Evolutionary conservation across 1,140 invertebrate species (phyloP), one percentile per base, ranked within the genome.

Genomic region (Trichonephila inaurata): DNA sequence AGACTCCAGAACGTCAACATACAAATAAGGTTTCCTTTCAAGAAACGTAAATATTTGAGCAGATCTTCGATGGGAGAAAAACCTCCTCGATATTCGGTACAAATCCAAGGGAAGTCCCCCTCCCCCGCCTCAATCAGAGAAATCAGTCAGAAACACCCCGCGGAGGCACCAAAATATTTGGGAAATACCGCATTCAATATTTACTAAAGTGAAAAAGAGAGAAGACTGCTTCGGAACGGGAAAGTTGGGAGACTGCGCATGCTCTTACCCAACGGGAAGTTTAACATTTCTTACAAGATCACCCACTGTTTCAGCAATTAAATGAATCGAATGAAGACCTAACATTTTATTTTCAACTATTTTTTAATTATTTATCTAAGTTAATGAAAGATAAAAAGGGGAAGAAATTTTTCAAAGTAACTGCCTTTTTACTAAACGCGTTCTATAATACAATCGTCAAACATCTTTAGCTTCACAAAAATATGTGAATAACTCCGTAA

Each of bases 121-220:
- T 1, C 1, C 81, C 6, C 81, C 44, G 1, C 81, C 81, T 40
- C 81, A 83, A 83, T 83, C 81, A 83, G 21, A 83, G 81, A 83
- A 83, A 83, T 83, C 81, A 51, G 51, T n/a, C n/a, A 14, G 86
- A 88, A 64, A 62, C 6, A 28, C 18, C 58, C 86, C 28, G 62
- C 61, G 33, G 64, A 62, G 86, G 62, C n/a, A 66, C 33, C 24
- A 88, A 66, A 88, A 88, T 88, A 88, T 88, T 88, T 88, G 61
- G 86, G 58, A 44, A 69, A 89, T 66, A 19, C n/a, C 61, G 87
- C 64, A 69, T 66, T 33, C 87, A 89, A 89, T 89, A 89, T 89
- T 89, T 89, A 89, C 61, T 44, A 21, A 89, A 89, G 62, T 89
- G 28, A 28, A 64, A 44, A 89, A 19, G 28, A 10, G 62, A 58